phyloP scores from a whole-genome alignment of 2,113 vertebrate genomes.

The Ranitomeya imitator region DNA sequence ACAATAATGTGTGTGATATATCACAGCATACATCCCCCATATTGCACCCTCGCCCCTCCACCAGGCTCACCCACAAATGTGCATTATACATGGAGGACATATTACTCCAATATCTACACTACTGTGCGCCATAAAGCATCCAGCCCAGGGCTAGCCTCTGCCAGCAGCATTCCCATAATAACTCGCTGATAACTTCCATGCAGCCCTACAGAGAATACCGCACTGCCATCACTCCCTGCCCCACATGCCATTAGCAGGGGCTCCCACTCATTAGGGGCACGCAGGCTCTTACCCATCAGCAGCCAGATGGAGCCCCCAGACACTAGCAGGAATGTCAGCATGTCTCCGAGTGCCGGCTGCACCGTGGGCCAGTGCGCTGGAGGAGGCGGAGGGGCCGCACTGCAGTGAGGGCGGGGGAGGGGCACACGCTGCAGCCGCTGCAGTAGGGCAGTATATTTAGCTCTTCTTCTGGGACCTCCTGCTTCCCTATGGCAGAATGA shows the following conservation, averaged over 20 bases:
- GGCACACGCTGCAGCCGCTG: constrained; percentile 5
- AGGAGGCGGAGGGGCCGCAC: constrained; percentile 54
- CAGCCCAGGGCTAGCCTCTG: too few relatives aligned
- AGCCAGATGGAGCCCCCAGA: constrained; percentile 75
- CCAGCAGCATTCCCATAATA: neutral
- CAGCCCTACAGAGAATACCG: neutral
- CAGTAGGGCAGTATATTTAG: constrained; percentile 57
- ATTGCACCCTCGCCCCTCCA: neutral
- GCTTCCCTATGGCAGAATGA: constrained; percentile 37
- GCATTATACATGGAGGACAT: neutral
- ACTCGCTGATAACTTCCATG: neutral
- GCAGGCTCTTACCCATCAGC: constrained; percentile 71
- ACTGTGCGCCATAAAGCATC: neutral
- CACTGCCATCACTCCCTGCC: neutral
- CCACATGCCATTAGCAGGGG: neutral
- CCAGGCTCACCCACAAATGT: neutral
- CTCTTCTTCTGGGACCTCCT: constrained; percentile 43
- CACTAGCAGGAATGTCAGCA: constrained; percentile 76
- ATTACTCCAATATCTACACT: neutral
- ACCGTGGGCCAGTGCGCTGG: constrained; percentile 55
- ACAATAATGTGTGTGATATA: neutral
- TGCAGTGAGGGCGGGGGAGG: constrained; percentile 58
- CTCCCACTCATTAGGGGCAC: neutral
- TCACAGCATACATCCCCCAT: constrained; percentile 8
- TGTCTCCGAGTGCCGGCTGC: constrained; percentile 64